Percentiles rank a stretch among this genome's conserved stretches.
These are phyloP conservation scores for Notothenia coriiceps DNA, from an alignment of 2,113 vertebrate species.

Conservation along the genomic window DNA sequence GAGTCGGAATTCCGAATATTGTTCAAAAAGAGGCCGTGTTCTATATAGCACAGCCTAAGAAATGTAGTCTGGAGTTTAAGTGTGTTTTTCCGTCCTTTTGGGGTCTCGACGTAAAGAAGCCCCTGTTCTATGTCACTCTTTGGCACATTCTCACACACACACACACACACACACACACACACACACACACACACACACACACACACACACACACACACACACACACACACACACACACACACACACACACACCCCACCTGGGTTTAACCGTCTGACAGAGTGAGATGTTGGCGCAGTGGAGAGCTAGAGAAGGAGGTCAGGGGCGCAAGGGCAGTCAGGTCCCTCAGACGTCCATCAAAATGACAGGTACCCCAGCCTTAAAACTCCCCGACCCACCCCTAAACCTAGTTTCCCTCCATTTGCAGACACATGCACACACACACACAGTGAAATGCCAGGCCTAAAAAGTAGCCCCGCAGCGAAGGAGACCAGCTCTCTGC, in stretches of 20 bases:
- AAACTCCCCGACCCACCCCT: slow-evolving; percentile 75
- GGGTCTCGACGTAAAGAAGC: slow-evolving; percentile 59
- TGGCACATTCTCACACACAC: slow-evolving; percentile 54
- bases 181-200: slow-evolving; percentile 44
- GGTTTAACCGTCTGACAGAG: slow-evolving; percentile 79
- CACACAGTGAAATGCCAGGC: slow-evolving; percentile 60
- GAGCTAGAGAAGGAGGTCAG: slow-evolving; percentile 79
- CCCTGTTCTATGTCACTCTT: slow-evolving; percentile 71
- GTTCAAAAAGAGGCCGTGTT: slow-evolving; percentile 40
- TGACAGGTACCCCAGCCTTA: slow-evolving; percentile 79
- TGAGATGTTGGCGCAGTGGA: slow-evolving; percentile 74
- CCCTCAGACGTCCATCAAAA: slow-evolving; percentile 83
- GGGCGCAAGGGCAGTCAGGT: slow-evolving; percentile 81
- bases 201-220: slow-evolving; percentile 44
- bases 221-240: slow-evolving; percentile 45
- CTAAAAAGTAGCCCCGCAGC: slow-evolving; percentile 79
- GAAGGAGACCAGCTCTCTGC: slow-evolving; percentile 79
- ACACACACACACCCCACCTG: slow-evolving; percentile 62
- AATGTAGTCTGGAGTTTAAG: slow-evolving; percentile 58
- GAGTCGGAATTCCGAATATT: slow-evolving; percentile 15
- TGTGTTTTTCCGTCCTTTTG: slow-evolving; percentile 69
- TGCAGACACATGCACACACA: slow-evolving; percentile 43
- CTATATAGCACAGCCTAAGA: slow-evolving; percentile 40
- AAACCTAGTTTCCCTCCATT: slow-evolving; percentile 67
- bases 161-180: slow-evolving; percentile 42